Conservation (phyloP, 2,888 invertebrate species). For the Chymomyza procnemis region DNA sequence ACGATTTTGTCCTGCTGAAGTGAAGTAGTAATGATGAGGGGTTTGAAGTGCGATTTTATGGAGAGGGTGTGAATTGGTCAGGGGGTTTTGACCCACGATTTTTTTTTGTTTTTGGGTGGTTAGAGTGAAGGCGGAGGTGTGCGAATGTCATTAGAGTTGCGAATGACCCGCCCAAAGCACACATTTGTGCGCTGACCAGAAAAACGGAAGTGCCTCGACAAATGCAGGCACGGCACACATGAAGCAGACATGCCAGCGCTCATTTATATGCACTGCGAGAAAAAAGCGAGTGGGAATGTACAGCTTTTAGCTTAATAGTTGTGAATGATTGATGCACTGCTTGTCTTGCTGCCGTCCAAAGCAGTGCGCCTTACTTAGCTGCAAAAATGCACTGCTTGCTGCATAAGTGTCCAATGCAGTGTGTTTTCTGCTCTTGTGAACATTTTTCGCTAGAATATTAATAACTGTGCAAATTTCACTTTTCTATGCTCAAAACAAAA, state of each 20-base stretch:
- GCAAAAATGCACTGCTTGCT: too few relatives aligned
- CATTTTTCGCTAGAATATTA: too few relatives aligned
- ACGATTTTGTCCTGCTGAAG: background rate
- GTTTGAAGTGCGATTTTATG: background rate
- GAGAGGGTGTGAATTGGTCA: background rate
- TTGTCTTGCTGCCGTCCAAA: too few relatives aligned
- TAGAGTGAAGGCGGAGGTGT: slow-evolving; percentile 16
- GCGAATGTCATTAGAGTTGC: slow-evolving; percentile 67
- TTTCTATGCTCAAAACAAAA: too few relatives aligned
- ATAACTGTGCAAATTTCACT: too few relatives aligned
- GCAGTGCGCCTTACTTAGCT: too few relatives aligned
- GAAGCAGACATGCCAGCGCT: background rate
- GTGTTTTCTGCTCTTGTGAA: too few relatives aligned
- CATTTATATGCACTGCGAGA: background rate
- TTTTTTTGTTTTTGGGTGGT: background rate
- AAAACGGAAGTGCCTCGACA: slow-evolving; percentile 73
- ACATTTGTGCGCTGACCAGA: slow-evolving; percentile 68
- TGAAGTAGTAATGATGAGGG: slow-evolving; percentile 19
- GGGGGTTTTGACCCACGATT: background rate
- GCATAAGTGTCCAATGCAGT: too few relatives aligned
- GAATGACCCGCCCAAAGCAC: slow-evolving; percentile 70
- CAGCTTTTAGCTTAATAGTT: too few relatives aligned
- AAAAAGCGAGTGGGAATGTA: background rate
- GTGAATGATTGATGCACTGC: too few relatives aligned
- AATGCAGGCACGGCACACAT: slow-evolving; percentile 45